Base-by-base conservation (phyloP, 1,140 invertebrate species). In the Nylanderia fulva region DNA sequence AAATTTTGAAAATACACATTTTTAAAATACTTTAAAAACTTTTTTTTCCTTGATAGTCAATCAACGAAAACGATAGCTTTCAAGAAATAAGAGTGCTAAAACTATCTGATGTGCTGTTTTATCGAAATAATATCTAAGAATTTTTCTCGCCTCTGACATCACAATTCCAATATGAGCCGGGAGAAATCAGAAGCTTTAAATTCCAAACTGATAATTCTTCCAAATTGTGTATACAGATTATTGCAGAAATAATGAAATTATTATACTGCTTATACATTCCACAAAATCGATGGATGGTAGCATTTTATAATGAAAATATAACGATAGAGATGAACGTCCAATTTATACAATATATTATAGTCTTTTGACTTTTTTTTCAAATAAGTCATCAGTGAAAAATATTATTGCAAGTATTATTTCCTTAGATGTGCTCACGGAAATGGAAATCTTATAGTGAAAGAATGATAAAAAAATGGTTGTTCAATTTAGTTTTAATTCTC, bases 221-320 rank as follows among this genome's bases (percentile, higher is more conserved):
- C 77, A 82, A 82, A 82, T 82, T 72, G 27, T 58, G 39, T 82
- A 54, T 82, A 71, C 66, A 82, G 58, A 71, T 82, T 58, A 82
- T 42, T 42, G 52, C 66, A 68, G 61, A 77, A 24, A 66, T 66
- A 21, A 56, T 42, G 48, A 21, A 71, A 60, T 33, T 72, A 48
- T 60, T 72, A 48, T 60, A 45, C 24, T 68, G 66, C 77, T 71
- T 82, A 36, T 72, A 82, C 77, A 82, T 82, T 82, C 77, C 77
- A n/a, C n/a, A 24, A n/a, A 71, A 82, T 58, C 42, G 45, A 72
- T 9, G 33, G 45, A 72, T 9, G 33, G 8, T 58, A 60, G 21
- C 77, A 45, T 82, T 82, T 82, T 82, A 72, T 82, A 82, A 82
- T 39, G 77, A 58, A 7, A 11, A 58, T 71, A 15, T 71, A 15